Base-by-base conservation (phyloP, 2,797 vertebrate genomes). In the Myotis myotis region DNA sequence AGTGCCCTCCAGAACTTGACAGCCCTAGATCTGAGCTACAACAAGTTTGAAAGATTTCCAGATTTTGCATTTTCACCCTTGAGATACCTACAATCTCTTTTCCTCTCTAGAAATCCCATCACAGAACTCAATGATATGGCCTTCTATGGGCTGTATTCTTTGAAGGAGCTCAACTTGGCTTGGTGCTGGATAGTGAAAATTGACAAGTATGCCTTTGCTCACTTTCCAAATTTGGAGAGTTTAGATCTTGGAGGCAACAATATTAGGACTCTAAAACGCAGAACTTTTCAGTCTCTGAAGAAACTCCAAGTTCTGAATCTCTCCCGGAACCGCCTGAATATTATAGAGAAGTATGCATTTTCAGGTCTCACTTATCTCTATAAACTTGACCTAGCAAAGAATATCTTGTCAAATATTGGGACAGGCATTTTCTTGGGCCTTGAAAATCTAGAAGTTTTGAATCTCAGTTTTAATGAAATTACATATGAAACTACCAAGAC, bases 141-240 rank as follows among this genome's bases (percentile, higher is more conserved):
- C 0, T 98, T 99, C 8, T 94, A 13, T 7, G 96, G 98, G 12
- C 97, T 99, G 8, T 86, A 0, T 86, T 79, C 72, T 19, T 98
- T 99, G 17, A 85, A 97, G 20, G 97, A 94, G 6, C 98, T 99
- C 51, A 98, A 98, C 23, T 95, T 99, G 64, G 98, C 99, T 96
- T 99, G 99, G 95, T 99, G 99, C 94, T 98, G 99, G 70, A 97
- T 99, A 70, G 99, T 98, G 0, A 98, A 99, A 95, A 96, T 99
- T 85, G 98, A 97, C 57, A 0, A 16, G 0, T 86, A 91, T 17
- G 98, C 97, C 90, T 99, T 99, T 97, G 25, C 95, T 28, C 97
- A 98, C 66, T 97, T 99, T 84, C 2, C 33, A 23, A 98, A 89
- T 3, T 97, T 99, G 75, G 33, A 95, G 95, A 98, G 19, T 9